Percentiles rank a stretch among this genome's conserved stretches.
phyloP scores from a whole-genome alignment of 2,888 invertebrate species.

The Cheilosia vernalis region DNA sequence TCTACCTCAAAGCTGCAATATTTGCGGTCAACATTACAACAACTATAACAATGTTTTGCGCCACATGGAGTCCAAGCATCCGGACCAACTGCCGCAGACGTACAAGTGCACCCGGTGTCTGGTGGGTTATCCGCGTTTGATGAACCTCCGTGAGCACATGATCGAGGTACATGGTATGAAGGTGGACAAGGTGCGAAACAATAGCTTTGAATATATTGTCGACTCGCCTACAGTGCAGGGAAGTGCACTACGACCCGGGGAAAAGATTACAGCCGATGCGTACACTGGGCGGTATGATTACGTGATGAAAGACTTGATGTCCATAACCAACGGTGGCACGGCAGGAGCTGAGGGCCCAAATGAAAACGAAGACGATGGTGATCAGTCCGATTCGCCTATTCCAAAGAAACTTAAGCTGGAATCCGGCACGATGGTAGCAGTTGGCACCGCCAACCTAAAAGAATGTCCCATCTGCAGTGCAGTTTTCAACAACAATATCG shows the following conservation, averaged over 20 bases:
- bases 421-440: constrained; percentile 60
- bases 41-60: constrained; percentile 83
- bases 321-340: constrained; percentile 82
- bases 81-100: constrained; percentile 83
- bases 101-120: constrained; percentile 83
- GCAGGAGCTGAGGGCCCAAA: constrained; percentile 79
- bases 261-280: constrained; percentile 77
- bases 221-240: constrained; percentile 80
- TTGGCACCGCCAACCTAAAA: constrained; percentile 76
- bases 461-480: constrained; percentile 82
- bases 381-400: constrained; percentile 75
- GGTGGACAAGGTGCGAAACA: constrained; percentile 80
- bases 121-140: constrained; percentile 82
- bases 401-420: constrained; percentile 79
- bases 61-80: constrained; percentile 84
- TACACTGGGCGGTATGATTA: constrained; percentile 82
- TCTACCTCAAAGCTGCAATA: constrained; percentile 83
- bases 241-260: constrained; percentile 27
- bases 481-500: constrained; percentile 82
- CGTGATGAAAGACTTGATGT: constrained; percentile 83
- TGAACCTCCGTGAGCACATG: constrained; percentile 83
- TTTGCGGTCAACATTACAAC: constrained; percentile 83
- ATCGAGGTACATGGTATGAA: constrained; percentile 80
- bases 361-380: constrained; percentile 80
- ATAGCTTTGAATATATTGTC: constrained; percentile 82